These are phyloP conservation scores for Agrotis segetum DNA, from an alignment of 2,888 invertebrate genomes.

Conservation along the genomic window DNA sequence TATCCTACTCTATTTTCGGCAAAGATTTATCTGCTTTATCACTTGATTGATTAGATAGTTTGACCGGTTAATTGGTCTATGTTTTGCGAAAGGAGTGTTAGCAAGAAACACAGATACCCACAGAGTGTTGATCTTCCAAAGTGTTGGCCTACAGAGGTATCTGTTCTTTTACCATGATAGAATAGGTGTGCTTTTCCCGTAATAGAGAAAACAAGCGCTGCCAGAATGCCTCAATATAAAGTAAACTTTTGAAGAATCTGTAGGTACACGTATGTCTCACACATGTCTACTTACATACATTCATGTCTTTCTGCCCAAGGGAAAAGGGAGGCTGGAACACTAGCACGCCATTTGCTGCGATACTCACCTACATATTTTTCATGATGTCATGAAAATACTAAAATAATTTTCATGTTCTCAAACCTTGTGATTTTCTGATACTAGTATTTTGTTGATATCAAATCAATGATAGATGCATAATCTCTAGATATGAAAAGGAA, in stretches of 20 bases:
- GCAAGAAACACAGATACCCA: too few relatives aligned
- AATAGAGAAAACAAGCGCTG: not conserved
- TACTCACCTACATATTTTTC: not conserved
- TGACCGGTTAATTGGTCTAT: slow-evolving; percentile 10
- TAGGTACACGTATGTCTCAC: not conserved
- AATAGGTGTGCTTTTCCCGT: too few relatives aligned
- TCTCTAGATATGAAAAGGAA: slow-evolving; percentile 10
- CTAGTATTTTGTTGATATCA: slow-evolving; percentile 6
- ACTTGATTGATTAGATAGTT: slow-evolving; percentile 1
- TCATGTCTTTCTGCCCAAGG: not conserved
- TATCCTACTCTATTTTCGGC: slow-evolving; percentile 7
- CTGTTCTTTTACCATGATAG: too few relatives aligned
- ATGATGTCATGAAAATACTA: not conserved
- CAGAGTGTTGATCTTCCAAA: too few relatives aligned
- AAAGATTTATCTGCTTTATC: slow-evolving; percentile 5
- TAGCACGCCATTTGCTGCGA: not conserved
- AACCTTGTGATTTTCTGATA: not conserved
- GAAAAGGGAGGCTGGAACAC: not conserved
- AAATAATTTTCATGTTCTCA: not conserved
- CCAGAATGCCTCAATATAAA: not conserved
- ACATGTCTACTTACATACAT: not conserved
- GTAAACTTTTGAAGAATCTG: not conserved
- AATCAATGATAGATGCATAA: slow-evolving; percentile 28
- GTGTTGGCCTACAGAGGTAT: too few relatives aligned
- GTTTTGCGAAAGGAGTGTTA: not conserved